Percentiles rank a stretch among this genome's conserved stretches.
These are phyloP conservation scores for Ochotona princeps DNA, from an alignment of 2,113 vertebrate species.

Conservation along the genomic window DNA sequence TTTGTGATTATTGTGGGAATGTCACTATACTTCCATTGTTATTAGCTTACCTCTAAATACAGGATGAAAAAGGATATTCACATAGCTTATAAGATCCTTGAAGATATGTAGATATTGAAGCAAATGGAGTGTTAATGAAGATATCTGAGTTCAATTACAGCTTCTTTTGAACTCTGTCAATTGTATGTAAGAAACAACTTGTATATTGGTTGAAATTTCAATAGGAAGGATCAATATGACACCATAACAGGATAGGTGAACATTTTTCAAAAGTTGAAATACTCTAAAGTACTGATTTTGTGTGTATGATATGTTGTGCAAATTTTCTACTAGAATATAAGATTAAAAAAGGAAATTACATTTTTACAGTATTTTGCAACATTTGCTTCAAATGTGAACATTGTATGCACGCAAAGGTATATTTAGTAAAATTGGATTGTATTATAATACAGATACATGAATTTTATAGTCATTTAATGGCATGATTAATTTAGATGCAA, in stretches of 20 bases:
- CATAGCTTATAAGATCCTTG: background rate
- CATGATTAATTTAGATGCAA: no score
- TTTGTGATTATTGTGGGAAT: background rate
- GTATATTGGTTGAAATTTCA: background rate
- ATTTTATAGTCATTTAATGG: no score
- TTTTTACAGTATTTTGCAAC: no score
- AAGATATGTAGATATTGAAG: background rate
- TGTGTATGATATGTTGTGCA: background rate
- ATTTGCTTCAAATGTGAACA: no score
- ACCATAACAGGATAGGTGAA: accelerated
- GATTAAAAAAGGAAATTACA: background rate
- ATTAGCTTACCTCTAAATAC: background rate
- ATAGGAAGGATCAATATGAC: background rate
- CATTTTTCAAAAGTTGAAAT: background rate
- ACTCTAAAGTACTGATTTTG: background rate
- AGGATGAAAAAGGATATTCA: background rate
- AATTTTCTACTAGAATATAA: background rate
- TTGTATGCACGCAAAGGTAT: no score
- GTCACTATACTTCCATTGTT: background rate
- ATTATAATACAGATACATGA: no score
- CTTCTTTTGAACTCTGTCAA: background rate
- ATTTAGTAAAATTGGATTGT: no score
- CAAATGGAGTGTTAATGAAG: background rate
- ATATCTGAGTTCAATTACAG: background rate
- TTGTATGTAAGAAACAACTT: background rate